Conservation (phyloP, 2,888 invertebrate species). For the Mystacides longicornis region DNA sequence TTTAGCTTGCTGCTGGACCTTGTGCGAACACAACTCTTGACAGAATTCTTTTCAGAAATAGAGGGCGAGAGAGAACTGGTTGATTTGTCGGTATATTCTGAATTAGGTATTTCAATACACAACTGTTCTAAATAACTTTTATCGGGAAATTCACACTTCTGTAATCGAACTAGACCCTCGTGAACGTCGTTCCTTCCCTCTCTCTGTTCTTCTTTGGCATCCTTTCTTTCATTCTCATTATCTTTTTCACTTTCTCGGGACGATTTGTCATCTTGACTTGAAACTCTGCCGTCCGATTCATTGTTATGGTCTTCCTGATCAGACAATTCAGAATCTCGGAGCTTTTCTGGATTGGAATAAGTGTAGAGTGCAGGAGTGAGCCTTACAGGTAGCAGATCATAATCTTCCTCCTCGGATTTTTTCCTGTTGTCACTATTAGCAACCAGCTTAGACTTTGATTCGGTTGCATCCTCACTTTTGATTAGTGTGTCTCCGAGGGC, state of each 20-base stretch:
- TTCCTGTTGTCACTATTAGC: conserved; percentile 19
- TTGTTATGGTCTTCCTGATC: conserved; percentile 27
- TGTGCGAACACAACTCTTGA: conserved; percentile 53
- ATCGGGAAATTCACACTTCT: conserved; percentile 45
- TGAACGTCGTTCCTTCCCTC: background rate
- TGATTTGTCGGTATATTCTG: conserved; percentile 47
- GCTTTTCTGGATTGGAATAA: conserved; percentile 66
- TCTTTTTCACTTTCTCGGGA: conserved; percentile 22
- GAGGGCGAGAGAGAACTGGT: conserved; percentile 45
- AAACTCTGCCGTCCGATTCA: background rate
- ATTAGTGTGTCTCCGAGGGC: conserved; percentile 20
- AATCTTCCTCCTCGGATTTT: conserved; percentile 34
- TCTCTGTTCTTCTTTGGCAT: conserved; percentile 36
- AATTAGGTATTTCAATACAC: conserved; percentile 74
- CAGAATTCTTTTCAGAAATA: conserved; percentile 38
- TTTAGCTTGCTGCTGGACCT: conserved; percentile 61
- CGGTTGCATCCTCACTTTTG: conserved; percentile 11
- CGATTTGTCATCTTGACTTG: conserved; percentile 8
- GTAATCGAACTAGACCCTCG: conserved; percentile 29
- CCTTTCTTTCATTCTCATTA: conserved; percentile 26
- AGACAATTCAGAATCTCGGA: conserved; percentile 42
- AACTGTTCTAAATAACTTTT: conserved; percentile 68
- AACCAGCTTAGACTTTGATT: conserved; percentile 6
- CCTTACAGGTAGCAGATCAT: conserved; percentile 62
- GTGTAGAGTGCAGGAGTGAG: conserved; percentile 70